These are phyloP conservation scores for Ornithorhynchus anatinus DNA, from an alignment of 2,113 vertebrate genomes.

Conservation along the genomic window DNA sequence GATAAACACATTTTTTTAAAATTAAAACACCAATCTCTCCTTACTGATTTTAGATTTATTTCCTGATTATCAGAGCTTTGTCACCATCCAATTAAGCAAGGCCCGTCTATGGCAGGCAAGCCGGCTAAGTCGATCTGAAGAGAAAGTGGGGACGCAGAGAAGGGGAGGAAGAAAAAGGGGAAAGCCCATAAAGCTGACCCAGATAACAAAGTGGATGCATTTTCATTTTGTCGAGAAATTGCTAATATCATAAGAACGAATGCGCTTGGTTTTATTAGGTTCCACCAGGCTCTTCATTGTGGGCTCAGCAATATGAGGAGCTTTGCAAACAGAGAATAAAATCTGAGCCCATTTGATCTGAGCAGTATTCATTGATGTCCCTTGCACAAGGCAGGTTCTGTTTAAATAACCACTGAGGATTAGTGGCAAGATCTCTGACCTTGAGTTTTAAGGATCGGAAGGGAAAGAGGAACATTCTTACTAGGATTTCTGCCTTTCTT, in stretches of 20 bases:
- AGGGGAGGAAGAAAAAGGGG: background rate
- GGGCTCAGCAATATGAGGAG: slow-evolving; percentile 60
- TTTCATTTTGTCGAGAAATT: slow-evolving; percentile 69
- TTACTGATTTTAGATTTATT: slow-evolving; percentile 50
- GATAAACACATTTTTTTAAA: slow-evolving; percentile 60
- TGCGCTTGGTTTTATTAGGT: slow-evolving; percentile 65
- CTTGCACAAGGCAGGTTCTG: slow-evolving; percentile 56
- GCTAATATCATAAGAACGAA: slow-evolving; percentile 55
- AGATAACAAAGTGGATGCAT: slow-evolving; percentile 50
- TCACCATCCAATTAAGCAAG: slow-evolving; percentile 52
- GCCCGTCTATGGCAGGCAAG: slow-evolving; percentile 48
- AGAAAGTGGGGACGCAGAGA: rapidly evolving
- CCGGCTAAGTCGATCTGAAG: slow-evolving; percentile 19
- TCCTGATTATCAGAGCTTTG: slow-evolving; percentile 53
- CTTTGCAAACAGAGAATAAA: slow-evolving; percentile 65
- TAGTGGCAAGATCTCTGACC: slow-evolving; percentile 37
- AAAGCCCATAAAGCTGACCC: slow-evolving; percentile 44
- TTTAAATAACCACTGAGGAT: slow-evolving; percentile 53
- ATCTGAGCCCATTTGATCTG: slow-evolving; percentile 48
- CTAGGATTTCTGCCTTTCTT: slow-evolving; percentile 18
- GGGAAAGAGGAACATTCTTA: slow-evolving; percentile 24
- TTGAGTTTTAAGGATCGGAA: slow-evolving; percentile 18
- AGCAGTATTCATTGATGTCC: slow-evolving; percentile 43
- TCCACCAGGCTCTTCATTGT: slow-evolving; percentile 63
- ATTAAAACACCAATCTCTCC: slow-evolving; percentile 3